Conservation (phyloP, 2,797 vertebrate genomes). For the Sebastes itinus region DNA sequence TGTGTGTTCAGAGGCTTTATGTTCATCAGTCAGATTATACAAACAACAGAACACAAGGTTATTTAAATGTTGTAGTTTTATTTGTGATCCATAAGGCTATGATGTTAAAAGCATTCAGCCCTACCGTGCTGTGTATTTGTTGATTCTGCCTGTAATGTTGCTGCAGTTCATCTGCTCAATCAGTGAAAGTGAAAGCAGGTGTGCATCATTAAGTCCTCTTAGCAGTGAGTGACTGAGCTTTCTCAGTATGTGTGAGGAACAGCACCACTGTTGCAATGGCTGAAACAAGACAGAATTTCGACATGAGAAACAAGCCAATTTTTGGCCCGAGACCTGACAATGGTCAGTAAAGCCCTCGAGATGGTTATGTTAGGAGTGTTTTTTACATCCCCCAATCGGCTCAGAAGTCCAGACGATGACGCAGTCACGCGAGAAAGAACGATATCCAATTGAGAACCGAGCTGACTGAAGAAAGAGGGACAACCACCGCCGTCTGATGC, state of each 20-base stretch:
- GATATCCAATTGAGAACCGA: too few species aligned
- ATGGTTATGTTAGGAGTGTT: too few species aligned
- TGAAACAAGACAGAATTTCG: not conserved
- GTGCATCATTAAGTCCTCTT: not conserved
- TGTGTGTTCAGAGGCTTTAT: too few species aligned
- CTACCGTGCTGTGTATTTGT: accelerated
- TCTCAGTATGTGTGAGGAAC: not conserved
- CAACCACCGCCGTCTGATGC: too few species aligned
- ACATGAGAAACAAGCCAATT: not conserved
- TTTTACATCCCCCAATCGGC: too few species aligned
- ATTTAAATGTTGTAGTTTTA: not conserved
- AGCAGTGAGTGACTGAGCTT: not conserved
- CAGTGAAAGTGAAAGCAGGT: not conserved
- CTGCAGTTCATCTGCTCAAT: not conserved
- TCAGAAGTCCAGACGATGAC: too few species aligned
- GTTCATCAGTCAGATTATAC: too few species aligned
- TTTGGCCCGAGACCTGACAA: too few species aligned
- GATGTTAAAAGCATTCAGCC: not conserved
- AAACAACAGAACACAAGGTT: too few species aligned
- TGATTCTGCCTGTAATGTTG: not conserved
- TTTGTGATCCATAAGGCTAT: not conserved
- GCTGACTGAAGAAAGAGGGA: too few species aligned
- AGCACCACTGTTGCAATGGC: not conserved
- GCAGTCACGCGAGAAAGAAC: too few species aligned
- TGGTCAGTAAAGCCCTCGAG: too few species aligned